Evolutionary conservation across 2,888 invertebrate species (phyloP).

Genomic region (Heliconius aoede): DNA sequence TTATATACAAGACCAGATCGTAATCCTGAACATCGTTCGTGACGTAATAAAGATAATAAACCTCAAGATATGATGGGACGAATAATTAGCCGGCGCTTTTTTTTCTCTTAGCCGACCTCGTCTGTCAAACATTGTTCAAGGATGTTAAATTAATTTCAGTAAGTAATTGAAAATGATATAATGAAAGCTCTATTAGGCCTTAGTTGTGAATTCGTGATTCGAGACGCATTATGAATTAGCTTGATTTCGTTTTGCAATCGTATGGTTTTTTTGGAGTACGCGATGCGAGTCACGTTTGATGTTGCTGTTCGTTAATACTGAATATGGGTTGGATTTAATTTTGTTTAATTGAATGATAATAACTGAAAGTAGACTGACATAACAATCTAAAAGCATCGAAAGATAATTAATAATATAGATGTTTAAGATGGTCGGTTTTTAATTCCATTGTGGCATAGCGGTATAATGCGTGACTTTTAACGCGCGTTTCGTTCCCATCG

Average conservation of each 20-base stretch:
- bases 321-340: not conserved
- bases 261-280: constrained; percentile 23
- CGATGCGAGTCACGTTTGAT: constrained; percentile 14
- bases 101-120: constrained; percentile 63
- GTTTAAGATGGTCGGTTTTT: no score
- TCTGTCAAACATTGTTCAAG: constrained; percentile 66
- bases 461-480: no score
- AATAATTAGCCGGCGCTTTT: constrained; percentile 69
- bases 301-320: not conserved
- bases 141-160: constrained; percentile 62
- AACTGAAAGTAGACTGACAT: not conserved
- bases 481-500: no score
- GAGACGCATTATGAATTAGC: constrained; percentile 44
- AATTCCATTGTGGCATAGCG: no score
- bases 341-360: constrained; percentile 2
- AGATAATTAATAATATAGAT: not conserved
- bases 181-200: constrained; percentile 51
- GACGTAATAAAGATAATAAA: constrained; percentile 68
- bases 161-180: constrained; percentile 50
- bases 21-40: constrained; percentile 68
- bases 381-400: not conserved
- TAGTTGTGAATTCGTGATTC: constrained; percentile 50
- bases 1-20: constrained; percentile 72
- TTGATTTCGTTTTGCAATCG: constrained; percentile 44
- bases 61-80: constrained; percentile 60